Base-by-base conservation (phyloP, 53 echinoderm and acorn worm genomes). In the Apostichopus leukothele region DNA sequence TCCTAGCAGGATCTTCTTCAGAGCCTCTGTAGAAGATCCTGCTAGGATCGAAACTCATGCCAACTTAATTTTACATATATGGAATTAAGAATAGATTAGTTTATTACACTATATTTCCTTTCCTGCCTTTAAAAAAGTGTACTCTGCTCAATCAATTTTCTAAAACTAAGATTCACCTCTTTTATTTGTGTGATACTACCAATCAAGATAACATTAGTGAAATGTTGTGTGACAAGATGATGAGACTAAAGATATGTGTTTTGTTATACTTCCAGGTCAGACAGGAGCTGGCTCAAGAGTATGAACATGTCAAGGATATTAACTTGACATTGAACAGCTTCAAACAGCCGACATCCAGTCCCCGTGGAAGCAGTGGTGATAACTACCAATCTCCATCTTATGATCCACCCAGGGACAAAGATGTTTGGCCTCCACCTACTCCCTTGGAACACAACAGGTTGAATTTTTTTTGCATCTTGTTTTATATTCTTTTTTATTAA, bases 361-460 rank as follows among this genome's bases (percentile, higher is more conserved):
- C 90, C 4, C 78, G 81, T 3, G 75, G 83, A 23, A 77, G 83
- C 76, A 55, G 57, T 74, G 50, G 54, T 54, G 94, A 94, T 54
- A 91, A 89, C 75, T 91, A 93, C 51, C 88, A 91, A 18, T 78
- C 85, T 53, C 79, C 88, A 5, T 85, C 88, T 52, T 83, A 93
- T 3, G 93, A 92, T 59, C 91, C 94, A 19, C 52, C 88, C 6
- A 91, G 93, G 68, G 99, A 99, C 60, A 96, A 96, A 20, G 99
- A 99, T 88, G 94, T 99, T 21, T 99, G 99, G 99, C 99, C 99
- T 16, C 99, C 99, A 53, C 99, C 99, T 66, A 98, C 99, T 53
- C 99, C 99, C 51, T 95, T 96, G 27, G 99, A 98, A 53, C 99
- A 98, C 88, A 94, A 93, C 93, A 84, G 86, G 66, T 86, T 13